Conservation (phyloP, 2,113 vertebrate species). For the Lamprotornis superbus region DNA sequence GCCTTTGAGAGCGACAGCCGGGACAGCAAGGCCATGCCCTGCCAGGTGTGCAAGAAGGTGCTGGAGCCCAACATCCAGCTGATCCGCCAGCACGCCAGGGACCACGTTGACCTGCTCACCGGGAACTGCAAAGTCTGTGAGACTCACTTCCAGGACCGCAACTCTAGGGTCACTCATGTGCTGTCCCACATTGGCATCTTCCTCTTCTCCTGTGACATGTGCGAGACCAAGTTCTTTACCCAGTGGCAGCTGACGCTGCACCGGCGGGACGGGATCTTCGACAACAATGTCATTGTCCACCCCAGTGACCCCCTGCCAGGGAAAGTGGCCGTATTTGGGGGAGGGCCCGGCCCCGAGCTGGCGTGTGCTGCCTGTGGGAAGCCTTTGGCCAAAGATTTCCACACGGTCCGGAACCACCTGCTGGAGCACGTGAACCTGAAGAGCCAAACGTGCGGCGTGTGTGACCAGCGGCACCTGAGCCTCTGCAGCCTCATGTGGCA, state of each 20-base stretch:
- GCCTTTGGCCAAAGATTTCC: conserved; percentile 86
- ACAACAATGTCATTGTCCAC: conserved; percentile 79
- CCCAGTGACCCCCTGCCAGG: conserved; percentile 68
- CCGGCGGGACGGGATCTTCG: conserved; percentile 79
- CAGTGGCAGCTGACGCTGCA: conserved; percentile 89
- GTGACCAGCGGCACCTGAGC: conserved; percentile 84
- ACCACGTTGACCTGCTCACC: conserved; percentile 83
- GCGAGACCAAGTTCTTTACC: conserved; percentile 89
- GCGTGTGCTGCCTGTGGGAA: conserved; percentile 84
- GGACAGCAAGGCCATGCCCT: conserved; percentile 78
- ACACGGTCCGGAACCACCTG: conserved; percentile 84
- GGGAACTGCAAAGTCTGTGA: conserved; percentile 87
- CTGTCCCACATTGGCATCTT: conserved; percentile 91
- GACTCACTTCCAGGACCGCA: conserved; percentile 83
- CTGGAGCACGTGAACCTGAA: conserved; percentile 86
- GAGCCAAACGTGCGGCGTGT: conserved; percentile 84
- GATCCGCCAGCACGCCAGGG: conserved; percentile 84
- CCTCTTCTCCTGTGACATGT: conserved; percentile 94
- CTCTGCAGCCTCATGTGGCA: conserved; percentile 94
- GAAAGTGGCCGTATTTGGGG: conserved; percentile 62
- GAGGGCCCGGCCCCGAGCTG: conserved; percentile 68
- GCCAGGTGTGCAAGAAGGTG: conserved; percentile 84
- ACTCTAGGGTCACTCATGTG: conserved; percentile 81
- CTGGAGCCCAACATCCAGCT: conserved; percentile 84
- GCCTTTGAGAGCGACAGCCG: conserved; percentile 79